Evolutionary conservation across 2,113 vertebrate genomes (phyloP).

Genomic region (Cygnus buccinator): DNA sequence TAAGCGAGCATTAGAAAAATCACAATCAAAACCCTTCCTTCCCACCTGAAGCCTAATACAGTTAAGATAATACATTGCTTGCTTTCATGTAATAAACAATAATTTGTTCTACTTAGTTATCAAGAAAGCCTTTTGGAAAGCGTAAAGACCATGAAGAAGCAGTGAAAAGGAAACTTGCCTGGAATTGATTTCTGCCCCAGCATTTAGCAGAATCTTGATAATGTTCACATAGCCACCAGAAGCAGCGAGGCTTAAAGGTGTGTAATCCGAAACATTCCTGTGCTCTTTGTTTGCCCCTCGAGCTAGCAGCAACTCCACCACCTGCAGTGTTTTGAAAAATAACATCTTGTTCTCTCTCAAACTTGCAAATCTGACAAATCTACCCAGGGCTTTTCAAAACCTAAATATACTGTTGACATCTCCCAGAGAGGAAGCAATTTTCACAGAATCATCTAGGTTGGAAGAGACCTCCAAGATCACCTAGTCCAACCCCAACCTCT

Average conservation of each 20-base stretch:
- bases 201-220: slow-evolving; percentile 98
- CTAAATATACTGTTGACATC: not conserved
- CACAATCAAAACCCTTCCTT: not conserved
- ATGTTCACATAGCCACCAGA: slow-evolving; percentile 99
- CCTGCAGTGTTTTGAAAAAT: slow-evolving; percentile 75
- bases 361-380: not conserved
- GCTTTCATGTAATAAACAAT: not conserved
- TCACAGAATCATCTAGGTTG: too few relatives aligned
- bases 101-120: not conserved
- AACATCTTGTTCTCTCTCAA: slow-evolving; percentile 8
- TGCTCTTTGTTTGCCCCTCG: slow-evolving; percentile 98
- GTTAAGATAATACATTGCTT: not conserved
- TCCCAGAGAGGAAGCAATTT: not conserved
- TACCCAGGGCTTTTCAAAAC: not conserved
- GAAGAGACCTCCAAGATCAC: too few relatives aligned
- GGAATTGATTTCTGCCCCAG: slow-evolving; percentile 98
- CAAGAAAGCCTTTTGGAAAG: not conserved
- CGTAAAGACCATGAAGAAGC: not conserved
- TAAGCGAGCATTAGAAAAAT: not conserved
- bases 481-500: too few relatives aligned
- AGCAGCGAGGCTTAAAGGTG: slow-evolving; percentile 95
- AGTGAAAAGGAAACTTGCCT: slow-evolving; percentile 80
- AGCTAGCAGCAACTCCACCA: slow-evolving; percentile 95
- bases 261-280: slow-evolving; percentile 99
- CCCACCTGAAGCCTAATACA: not conserved